Evolutionary conservation across 2,888 invertebrate genomes (phyloP).

Genomic region (Philhelius pedissequus): DNA sequence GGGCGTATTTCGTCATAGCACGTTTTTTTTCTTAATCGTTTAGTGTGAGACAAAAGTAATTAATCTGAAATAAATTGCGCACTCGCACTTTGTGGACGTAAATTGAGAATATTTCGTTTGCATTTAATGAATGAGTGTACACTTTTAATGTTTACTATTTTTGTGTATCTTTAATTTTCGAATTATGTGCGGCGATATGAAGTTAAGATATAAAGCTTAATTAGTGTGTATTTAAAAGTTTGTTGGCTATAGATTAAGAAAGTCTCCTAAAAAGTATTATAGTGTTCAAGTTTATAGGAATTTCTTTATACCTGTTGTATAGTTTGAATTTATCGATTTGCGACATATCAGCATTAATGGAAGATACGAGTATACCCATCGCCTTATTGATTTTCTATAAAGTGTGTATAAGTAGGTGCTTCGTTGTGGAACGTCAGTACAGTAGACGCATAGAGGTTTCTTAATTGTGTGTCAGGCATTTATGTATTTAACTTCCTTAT

Average conservation of each 20-base stretch:
- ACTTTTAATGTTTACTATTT: background rate
- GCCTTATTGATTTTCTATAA: background rate
- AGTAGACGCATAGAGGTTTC: too few relatives aligned
- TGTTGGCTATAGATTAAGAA: background rate
- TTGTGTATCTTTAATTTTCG: conserved; percentile 15
- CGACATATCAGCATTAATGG: background rate
- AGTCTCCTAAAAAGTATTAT: background rate
- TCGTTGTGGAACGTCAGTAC: background rate
- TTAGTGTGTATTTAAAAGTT: background rate
- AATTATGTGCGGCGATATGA: background rate
- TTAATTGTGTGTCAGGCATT: background rate
- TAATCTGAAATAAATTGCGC: conserved; percentile 30
- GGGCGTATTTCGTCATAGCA: background rate
- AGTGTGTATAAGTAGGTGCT: background rate
- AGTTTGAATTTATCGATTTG: conserved; percentile 21
- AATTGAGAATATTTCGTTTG: conserved; percentile 22
- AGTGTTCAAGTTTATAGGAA: background rate
- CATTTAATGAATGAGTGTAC: conserved; percentile 1
- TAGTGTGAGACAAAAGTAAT: background rate
- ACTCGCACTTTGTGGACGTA: background rate
- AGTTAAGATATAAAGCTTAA: background rate
- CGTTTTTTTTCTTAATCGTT: background rate
- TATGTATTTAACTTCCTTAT: background rate
- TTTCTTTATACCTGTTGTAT: background rate
- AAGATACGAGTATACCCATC: background rate